A percentile compares a stretch with the other conserved stretches of the same genome.
These are phyloP conservation scores for Typhlomys cinereus DNA, from an alignment of 2,113 vertebrate species.

Conservation along the genomic window DNA sequence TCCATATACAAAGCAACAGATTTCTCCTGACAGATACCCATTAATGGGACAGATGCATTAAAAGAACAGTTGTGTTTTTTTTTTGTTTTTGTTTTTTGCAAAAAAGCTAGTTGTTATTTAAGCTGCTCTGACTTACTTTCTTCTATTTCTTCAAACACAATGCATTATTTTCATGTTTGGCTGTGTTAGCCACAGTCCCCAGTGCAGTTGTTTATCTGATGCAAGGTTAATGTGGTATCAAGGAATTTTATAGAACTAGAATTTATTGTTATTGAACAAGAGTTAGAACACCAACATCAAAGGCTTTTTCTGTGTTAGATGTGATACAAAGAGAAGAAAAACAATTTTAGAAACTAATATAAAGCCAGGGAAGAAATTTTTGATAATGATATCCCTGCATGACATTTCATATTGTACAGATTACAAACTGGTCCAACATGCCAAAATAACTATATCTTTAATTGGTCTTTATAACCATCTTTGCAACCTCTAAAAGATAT, in stretches of 20 bases:
- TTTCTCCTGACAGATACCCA: neutral
- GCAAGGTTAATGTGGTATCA: constrained; percentile 67
- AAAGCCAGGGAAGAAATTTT: constrained; percentile 43
- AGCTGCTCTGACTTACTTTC: constrained; percentile 28
- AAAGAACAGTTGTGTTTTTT: constrained; percentile 31
- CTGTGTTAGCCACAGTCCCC: constrained; percentile 6
- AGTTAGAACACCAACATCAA: constrained; percentile 46
- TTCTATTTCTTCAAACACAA: constrained; percentile 41
- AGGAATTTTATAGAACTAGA: constrained; percentile 61
- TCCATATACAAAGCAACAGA: constrained; percentile 39
- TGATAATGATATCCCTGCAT: constrained; percentile 53
- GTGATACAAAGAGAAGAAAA: constrained; percentile 43
- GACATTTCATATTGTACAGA: constrained; percentile 29
- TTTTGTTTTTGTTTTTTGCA: no score
- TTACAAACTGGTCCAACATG: constrained; percentile 49
- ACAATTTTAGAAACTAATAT: constrained; percentile 63
- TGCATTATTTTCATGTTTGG: constrained; percentile 45
- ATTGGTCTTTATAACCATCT: constrained; percentile 72
- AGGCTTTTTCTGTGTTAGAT: constrained; percentile 59
- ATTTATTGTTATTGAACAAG: constrained; percentile 67
- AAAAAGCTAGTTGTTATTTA: constrained; percentile 46
- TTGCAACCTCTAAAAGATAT: constrained; percentile 64
- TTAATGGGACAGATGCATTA: constrained; percentile 40
- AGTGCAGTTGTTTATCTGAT: constrained; percentile 72
- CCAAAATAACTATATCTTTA: constrained; percentile 64